Evolutionary conservation across 2,113 vertebrate genomes (phyloP).

Genomic region (Muscicapa adusta): DNA sequence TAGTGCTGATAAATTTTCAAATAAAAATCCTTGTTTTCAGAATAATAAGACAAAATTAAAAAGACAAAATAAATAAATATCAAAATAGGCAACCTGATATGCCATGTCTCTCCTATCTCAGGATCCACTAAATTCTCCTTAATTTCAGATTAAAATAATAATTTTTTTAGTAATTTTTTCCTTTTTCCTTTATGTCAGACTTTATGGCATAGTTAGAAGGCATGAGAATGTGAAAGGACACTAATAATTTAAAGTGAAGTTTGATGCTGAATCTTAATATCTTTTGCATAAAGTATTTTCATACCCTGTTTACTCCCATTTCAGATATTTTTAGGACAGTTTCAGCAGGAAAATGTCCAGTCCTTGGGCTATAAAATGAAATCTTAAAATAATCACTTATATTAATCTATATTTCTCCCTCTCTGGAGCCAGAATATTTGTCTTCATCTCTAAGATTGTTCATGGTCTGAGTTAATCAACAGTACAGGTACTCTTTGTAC

Average conservation of each 20-base stretch:
- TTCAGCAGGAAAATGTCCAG: background rate
- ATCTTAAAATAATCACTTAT: background rate
- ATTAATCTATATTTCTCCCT: background rate
- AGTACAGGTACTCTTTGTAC: background rate
- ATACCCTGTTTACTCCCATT: fast-evolving
- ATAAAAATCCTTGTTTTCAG: background rate
- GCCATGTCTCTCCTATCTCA: background rate
- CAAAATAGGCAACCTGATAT: background rate
- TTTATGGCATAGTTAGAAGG: background rate
- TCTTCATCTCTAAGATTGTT: background rate
- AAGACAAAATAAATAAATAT: background rate
- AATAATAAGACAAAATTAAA: background rate
- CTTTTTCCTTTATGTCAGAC: background rate
- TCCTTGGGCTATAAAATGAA: background rate
- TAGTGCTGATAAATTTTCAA: background rate
- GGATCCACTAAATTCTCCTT: background rate
- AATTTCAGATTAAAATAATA: background rate
- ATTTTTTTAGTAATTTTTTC: background rate
- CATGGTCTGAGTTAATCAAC: background rate
- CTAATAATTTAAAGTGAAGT: background rate
- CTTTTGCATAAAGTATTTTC: background rate
- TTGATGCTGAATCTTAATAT: background rate
- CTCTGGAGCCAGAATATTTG: background rate
- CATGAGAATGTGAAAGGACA: background rate
- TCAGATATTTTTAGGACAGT: background rate